Base-by-base conservation (phyloP, 2,888 invertebrate genomes). In the Gastrophysa polygoni region DNA sequence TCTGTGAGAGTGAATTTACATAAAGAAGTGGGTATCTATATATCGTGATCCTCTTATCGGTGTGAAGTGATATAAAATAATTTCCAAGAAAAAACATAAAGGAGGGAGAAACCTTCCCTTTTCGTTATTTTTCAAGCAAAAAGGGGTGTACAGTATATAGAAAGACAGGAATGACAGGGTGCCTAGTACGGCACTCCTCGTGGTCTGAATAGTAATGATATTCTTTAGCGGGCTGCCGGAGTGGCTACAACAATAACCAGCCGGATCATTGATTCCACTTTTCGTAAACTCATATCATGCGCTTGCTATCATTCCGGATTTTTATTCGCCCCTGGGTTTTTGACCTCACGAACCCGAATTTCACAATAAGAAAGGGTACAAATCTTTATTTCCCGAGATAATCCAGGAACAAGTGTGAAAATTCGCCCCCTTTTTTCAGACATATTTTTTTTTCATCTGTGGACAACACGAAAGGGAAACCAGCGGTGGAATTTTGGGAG, bases 101-200 rank as follows among this genome's bases (percentile, higher is more conserved):
- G 66, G 64, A 68, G 70, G 71, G 71, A 71, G 71, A 75, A 74
- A 76, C 77, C 78, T 76, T 78, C 76, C 78, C 78, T 79, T 78
- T 79, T 77, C 75, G 78, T 80, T 79, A 79, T 80, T 80, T 77
- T 76, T 76, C 71, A 72, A 73, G 74, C 74, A 77, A 78, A 77
- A 69, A 79, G 76, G 77, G 75, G 76, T 76, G 77, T 76, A 75
- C 75, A 78, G 75, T 77, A 78, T 78, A 77, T 77, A 78, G 78
- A 77, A 77, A 79, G 79, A 80, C 79, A 79, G 76, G 79, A 79
- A 78, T 79, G 80, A 79, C 79, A 78, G 79, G 77, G 76, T 75
- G 77, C 77, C 79, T 75, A 77, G 77, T 78, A 79, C 77, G 74
- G 75, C 72, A 74, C 74, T 71, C 68, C 66, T 71, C 80, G 79